Conservation (phyloP, 2,888 invertebrate species). For the Leptinotarsa peninsularis region DNA sequence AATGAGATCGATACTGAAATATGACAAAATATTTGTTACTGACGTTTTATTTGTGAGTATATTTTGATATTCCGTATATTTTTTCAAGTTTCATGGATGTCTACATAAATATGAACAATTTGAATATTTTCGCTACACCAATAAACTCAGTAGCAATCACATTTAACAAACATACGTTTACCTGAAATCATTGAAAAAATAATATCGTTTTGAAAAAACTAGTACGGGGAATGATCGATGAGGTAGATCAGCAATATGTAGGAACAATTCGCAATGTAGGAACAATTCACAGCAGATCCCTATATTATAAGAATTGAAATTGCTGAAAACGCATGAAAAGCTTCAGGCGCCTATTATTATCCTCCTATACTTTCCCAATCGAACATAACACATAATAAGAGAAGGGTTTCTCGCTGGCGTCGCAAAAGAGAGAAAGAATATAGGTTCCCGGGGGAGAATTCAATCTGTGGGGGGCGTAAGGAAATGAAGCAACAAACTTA, state of each 20-base stretch:
- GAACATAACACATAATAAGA: conserved; percentile 30
- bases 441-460: conserved; percentile 41
- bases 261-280: neutral
- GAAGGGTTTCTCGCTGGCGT: conserved; percentile 29
- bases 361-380: conserved; percentile 12
- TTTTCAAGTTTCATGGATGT: too few relatives aligned
- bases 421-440: conserved; percentile 25
- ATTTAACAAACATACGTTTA: too few relatives aligned
- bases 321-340: neutral
- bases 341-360: conserved; percentile 12
- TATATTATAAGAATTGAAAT: conserved; percentile 1
- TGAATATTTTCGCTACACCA: too few relatives aligned
- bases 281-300: neutral
- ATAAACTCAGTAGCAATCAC: too few relatives aligned
- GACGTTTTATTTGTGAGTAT: too few relatives aligned
- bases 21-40: too few relatives aligned
- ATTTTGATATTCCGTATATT: too few relatives aligned
- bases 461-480: conserved; percentile 53
- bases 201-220: too few relatives aligned
- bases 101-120: too few relatives aligned
- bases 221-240: too few relatives aligned
- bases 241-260: neutral
- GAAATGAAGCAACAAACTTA: conserved; percentile 66
- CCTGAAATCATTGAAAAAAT: too few relatives aligned
- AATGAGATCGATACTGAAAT: too few relatives aligned